Percentiles rank a stretch among this genome's conserved stretches.
Evolutionary conservation across 2,797 vertebrate genomes (phyloP).

Genomic region (Rhadinocentrus ornatus): DNA sequence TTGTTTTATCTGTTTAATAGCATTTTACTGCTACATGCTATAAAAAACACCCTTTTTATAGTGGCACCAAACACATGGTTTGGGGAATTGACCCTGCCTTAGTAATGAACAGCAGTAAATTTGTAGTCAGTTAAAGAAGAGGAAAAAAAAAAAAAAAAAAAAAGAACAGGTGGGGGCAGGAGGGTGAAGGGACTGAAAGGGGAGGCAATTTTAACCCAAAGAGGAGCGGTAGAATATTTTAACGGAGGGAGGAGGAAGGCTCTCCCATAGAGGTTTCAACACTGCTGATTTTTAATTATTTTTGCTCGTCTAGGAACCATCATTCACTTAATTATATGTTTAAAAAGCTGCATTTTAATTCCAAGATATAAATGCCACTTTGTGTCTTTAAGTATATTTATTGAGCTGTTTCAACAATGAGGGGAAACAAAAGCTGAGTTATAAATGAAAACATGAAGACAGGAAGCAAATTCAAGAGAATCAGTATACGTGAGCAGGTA

Average conservation of each 20-base stretch:
- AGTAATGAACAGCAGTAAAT: slow-evolving; percentile 83
- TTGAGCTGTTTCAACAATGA: background rate
- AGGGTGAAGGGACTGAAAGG: slow-evolving; percentile 10
- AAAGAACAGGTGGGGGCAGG: background rate
- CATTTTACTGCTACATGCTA: slow-evolving; percentile 75
- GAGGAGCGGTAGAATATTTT: slow-evolving; percentile 75
- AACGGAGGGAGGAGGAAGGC: slow-evolving; percentile 39
- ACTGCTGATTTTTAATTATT: slow-evolving; percentile 26
- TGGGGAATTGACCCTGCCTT: slow-evolving; percentile 79
- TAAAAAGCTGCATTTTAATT: slow-evolving; percentile 1
- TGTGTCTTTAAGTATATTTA: background rate
- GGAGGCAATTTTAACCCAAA: slow-evolving; percentile 56
- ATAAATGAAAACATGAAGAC: background rate
- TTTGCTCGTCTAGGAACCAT: slow-evolving; percentile 3
- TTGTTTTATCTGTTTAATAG: slow-evolving; percentile 84
- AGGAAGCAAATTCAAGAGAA: background rate
- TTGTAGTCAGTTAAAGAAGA: slow-evolving; percentile 69
- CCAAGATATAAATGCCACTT: background rate
- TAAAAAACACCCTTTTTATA: slow-evolving; percentile 81
- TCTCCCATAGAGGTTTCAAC: slow-evolving; percentile 37
- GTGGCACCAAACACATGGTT: slow-evolving; percentile 81
- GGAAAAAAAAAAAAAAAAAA: slow-evolving; percentile 24
- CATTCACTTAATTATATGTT: background rate
- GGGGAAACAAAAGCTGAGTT: background rate
- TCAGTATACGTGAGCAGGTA: background rate